Evolutionary conservation across 2,113 vertebrate species (phyloP), one percentile per base, ranked within the genome.

Genomic region (Rhizomys pruinosus): DNA sequence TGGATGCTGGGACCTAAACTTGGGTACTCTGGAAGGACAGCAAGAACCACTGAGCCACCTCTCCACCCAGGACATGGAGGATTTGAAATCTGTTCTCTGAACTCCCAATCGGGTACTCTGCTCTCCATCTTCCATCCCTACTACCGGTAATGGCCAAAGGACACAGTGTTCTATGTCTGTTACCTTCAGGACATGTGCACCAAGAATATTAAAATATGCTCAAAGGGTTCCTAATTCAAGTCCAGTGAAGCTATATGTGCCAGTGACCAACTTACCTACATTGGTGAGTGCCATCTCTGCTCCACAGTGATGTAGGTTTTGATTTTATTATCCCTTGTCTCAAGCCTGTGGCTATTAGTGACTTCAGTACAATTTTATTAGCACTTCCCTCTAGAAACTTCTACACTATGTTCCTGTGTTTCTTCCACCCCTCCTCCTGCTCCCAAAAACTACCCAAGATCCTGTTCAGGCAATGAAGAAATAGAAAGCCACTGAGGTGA

Each of bases 261-360:
- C 90, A 96, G 90, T n/a, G 93, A 97, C 76, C 25, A 15, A 4
- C 11, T n/a, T 4, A 96, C 96, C 87, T 96, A 96, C 39, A 55
- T 2, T 11, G 55, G 95, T 0, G 92, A 96, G 29, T 96, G 96
- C 22, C 93, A 95, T 5, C 93, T 96, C 76, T 96, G 93, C 80
- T 94, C 8, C 61, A 22, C 25, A 57, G 61, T 96, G 23, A 23
- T 95, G 93, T 97, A 74, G 96, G 96, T 92, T 37, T 39, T 79
- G 2, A 22, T 77, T 88, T 66, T 80, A 27, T 69, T 69, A 27
- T 77, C 32, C 7, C 5, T 61, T 34, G 17, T 55, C 7, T 74
- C 66, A 69, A 25, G 34, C 39, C 42, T 52, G 66, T 63, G 47
- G 15, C 20, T 34, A 73, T 68, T 7, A 3, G 39, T 27, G 57